phyloP scores from a whole-genome alignment of 2,888 invertebrate species.

The Troilus luridus region DNA sequence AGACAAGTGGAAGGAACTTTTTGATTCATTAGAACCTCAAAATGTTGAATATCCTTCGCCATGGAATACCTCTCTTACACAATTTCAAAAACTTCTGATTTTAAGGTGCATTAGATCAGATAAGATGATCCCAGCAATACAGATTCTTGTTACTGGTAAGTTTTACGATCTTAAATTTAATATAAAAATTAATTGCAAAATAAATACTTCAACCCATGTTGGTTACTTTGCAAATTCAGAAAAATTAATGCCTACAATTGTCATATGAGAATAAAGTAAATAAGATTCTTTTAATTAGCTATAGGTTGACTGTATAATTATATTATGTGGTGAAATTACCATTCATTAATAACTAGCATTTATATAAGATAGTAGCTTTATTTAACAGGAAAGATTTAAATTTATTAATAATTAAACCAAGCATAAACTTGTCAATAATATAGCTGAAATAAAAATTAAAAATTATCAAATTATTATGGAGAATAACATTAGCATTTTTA shows the following conservation, averaged over 20 bases:
- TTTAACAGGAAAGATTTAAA: too few relatives aligned
- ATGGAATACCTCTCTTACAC: slow-evolving; percentile 76
- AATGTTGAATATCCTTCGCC: slow-evolving; percentile 78
- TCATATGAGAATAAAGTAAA: not conserved
- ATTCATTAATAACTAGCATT: too few relatives aligned
- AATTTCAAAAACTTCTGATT: slow-evolving; percentile 84
- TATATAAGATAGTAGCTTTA: too few relatives aligned
- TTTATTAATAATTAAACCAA: too few relatives aligned
- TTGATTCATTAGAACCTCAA: slow-evolving; percentile 84
- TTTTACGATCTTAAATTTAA: not conserved
- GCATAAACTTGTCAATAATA: too few relatives aligned
- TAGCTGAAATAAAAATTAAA: too few relatives aligned
- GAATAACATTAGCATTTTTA: too few relatives aligned
- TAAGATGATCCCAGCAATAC: slow-evolving; percentile 86
- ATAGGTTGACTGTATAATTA: too few relatives aligned
- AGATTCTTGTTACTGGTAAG: slow-evolving; percentile 78
- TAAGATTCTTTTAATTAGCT: too few relatives aligned
- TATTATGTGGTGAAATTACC: too few relatives aligned
- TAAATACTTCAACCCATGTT: not conserved
- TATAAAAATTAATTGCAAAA: not conserved
- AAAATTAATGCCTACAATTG: not conserved
- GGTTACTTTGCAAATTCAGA: not conserved
- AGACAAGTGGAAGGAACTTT: slow-evolving; percentile 80
- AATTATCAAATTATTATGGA: too few relatives aligned
- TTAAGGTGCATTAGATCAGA: slow-evolving; percentile 88